A percentile compares a stretch with the other conserved stretches of the same genome.
Conservation (phyloP, 1,140 invertebrate species). For the Halesus radiatus region DNA sequence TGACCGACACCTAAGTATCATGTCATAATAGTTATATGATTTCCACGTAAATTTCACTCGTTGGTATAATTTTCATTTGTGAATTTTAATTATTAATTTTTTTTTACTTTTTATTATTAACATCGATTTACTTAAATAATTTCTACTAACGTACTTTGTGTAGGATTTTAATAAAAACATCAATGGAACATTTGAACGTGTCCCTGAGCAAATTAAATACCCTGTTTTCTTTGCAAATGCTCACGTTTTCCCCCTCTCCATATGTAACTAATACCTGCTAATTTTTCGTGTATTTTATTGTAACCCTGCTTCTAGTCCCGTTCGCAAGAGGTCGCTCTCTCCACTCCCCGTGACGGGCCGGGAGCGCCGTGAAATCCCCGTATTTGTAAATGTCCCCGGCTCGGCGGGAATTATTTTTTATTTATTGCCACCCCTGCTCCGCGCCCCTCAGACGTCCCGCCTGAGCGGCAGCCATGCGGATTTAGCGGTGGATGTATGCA, state of each 20-base stretch:
- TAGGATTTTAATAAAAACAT: too few species aligned
- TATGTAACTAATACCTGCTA: neutral
- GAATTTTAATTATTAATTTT: too few species aligned
- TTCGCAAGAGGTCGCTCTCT: neutral
- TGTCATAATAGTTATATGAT: too few species aligned
- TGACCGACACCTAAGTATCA: too few species aligned
- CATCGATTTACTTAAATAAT: too few species aligned
- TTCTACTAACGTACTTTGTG: too few species aligned
- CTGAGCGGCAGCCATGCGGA: conserved; percentile 38
- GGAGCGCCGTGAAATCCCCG: conserved; percentile 40
- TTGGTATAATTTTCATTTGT: too few species aligned
- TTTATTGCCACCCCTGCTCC: conserved; percentile 49
- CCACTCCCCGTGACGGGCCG: neutral
- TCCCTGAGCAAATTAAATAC: too few species aligned
- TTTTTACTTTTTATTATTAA: too few species aligned
- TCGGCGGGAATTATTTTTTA: conserved; percentile 52
- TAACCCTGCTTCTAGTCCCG: neutral
- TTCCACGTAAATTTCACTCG: too few species aligned
- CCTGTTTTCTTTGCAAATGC: too few species aligned
- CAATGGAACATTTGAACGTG: too few species aligned
- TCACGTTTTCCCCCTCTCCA: neutral
- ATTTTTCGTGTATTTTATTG: neutral
- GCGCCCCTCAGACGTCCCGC: conserved; percentile 17
- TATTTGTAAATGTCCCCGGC: conserved; percentile 55
- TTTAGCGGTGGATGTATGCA: conserved; percentile 53